Evolutionary conservation across 2,888 invertebrate genomes (phyloP).

Genomic region (Chrysodeixis includens): DNA sequence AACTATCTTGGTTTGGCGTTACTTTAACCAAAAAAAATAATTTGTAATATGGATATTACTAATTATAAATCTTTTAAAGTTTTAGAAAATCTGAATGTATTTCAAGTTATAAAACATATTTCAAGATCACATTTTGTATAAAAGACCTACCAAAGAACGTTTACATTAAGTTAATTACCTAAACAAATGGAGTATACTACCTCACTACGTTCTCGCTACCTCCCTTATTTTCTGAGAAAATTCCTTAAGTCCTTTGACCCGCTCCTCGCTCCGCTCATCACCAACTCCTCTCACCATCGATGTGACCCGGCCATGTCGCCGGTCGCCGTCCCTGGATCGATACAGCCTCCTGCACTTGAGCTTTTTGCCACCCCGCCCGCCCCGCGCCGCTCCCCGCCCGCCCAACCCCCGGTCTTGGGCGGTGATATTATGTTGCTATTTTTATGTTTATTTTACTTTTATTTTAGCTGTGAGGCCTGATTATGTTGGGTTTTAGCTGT

Average conservation of each 20-base stretch:
- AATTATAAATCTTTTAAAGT: no score
- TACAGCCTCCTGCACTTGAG: slow-evolving; percentile 88
- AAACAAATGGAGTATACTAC: no score
- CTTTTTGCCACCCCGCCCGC: slow-evolving; percentile 75
- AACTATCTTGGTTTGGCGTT: no score
- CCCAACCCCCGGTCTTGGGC: slow-evolving; percentile 66
- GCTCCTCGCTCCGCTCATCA: slow-evolving; percentile 55
- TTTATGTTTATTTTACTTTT: slow-evolving; percentile 79
- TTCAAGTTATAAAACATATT: no score
- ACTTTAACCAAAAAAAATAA: no score
- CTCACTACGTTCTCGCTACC: no score
- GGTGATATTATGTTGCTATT: slow-evolving; percentile 77
- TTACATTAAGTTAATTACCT: no score
- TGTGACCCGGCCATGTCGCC: slow-evolving; percentile 88
- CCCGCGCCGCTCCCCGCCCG: slow-evolving; percentile 49
- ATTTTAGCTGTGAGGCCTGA: slow-evolving; percentile 60
- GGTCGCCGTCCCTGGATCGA: slow-evolving; percentile 84
- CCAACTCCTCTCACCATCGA: slow-evolving; percentile 46
- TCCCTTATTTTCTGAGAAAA: no score
- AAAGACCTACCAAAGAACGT: no score
- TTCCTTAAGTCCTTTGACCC: slow-evolving; percentile 7
- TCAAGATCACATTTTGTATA: no score
- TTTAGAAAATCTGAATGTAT: no score
- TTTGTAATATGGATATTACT: no score
- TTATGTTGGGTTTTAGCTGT: slow-evolving; percentile 26